Evolutionary conservation across 2,888 invertebrate species (phyloP), one percentile per base, ranked within the genome.

Genomic region (Silvanus unidentatus): DNA sequence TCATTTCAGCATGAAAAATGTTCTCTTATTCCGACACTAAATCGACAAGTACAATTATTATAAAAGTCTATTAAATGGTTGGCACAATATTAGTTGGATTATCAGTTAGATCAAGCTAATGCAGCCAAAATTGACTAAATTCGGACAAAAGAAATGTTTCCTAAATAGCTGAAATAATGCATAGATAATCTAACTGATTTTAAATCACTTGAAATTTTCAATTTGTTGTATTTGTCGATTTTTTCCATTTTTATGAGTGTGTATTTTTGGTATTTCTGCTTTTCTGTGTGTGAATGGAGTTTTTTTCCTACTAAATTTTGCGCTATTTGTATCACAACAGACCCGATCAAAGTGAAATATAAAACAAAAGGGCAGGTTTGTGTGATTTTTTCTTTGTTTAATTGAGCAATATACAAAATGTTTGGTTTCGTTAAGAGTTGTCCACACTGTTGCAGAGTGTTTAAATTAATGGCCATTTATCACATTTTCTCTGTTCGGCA

Each of bases 321-420:
- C 22, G 22, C 22, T 22, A 32, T 32, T 32, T 12, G 57, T 68
- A 65, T 67, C 66, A 66, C 65, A 68, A 66, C 66, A 65, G 58
- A 65, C 62, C 60, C 62, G 58, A 40, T 50, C 49, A 50, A 52
- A 55, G 45, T 50, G 50, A 50, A 49, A 45, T 47, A 60, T 57
- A 56, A 62, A 65, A 52, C 55, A 62, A 61, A 57, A 57, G 37
- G 37, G 37, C 37, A 16, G 14, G 10, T 11, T n/a, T n/a, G 32
- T 32, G 32, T 11, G 3, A 22, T 22, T 22, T 22, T 22, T 22
- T 22, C 22, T 22, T 22, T 22, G 22, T 22, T 62, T 60, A 66
- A 68, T 71, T 71, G 71, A 71, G 71, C 71, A 70, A 71, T 69
- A 58, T 69, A 68, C 67, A 66, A 64, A 12, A 28, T 28, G n/a